Percentiles rank a stretch among this genome's conserved stretches.
These are phyloP conservation scores for Entelurus aequoreus DNA, from an alignment of 2,113 vertebrate species.

Conservation along the genomic window DNA sequence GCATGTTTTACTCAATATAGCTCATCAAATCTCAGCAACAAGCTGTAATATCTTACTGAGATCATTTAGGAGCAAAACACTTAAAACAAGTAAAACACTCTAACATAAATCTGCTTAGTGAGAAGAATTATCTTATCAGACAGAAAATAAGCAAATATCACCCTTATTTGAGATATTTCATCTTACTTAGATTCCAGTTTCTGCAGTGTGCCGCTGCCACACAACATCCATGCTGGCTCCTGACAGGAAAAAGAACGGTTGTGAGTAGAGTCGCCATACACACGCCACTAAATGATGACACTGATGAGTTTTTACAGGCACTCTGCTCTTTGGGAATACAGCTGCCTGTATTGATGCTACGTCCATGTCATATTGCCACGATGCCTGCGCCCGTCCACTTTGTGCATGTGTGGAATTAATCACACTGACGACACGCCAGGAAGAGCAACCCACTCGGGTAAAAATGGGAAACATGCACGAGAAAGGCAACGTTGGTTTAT, in stretches of 20 bases:
- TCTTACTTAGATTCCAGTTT: too few relatives aligned
- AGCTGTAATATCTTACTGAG: too few relatives aligned
- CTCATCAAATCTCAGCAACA: too few relatives aligned
- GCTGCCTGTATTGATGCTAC: constrained; percentile 1
- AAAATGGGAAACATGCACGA: constrained; percentile 36
- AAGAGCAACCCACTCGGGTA: constrained; percentile 23
- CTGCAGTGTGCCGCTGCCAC: neutral
- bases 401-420: constrained; percentile 45
- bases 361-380: constrained; percentile 6
- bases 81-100: too few relatives aligned
- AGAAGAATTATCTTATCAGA: too few relatives aligned
- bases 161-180: too few relatives aligned
- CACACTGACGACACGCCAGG: constrained; percentile 52
- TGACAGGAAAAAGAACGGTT: neutral
- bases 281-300: constrained; percentile 44
- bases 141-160: too few relatives aligned
- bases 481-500: constrained; percentile 59
- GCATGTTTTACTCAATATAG: too few relatives aligned
- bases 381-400: constrained; percentile 12
- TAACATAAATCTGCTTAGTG: too few relatives aligned
- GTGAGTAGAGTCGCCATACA: neutral
- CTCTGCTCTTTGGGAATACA: neutral
- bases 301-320: constrained; percentile 39
- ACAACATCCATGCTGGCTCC: neutral
- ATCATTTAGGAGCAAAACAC: too few relatives aligned